These are phyloP conservation scores for Steinernema carpocapsae DNA, from an alignment of 2,888 invertebrate species.

Conservation along the genomic window DNA sequence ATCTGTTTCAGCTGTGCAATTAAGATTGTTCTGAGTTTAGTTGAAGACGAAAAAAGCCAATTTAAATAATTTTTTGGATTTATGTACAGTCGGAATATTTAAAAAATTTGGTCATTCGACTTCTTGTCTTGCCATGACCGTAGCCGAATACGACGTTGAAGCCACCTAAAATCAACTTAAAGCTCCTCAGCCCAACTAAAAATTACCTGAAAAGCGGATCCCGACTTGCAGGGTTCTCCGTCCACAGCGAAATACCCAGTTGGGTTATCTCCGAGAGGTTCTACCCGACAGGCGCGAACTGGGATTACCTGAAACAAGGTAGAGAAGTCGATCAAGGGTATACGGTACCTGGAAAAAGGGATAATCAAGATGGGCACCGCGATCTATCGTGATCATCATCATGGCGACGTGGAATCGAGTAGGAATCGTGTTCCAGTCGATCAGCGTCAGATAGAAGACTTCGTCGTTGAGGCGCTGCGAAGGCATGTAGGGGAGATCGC, in stretches of 20 bases:
- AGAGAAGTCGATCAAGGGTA: no score
- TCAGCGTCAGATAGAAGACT: constrained; percentile 46
- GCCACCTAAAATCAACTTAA: constrained; percentile 25
- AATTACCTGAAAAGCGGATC: constrained; percentile 45
- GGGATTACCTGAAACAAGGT: constrained; percentile 42
- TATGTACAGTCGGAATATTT: not conserved
- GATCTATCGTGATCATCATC: constrained; percentile 46
- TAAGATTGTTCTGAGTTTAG: not conserved
- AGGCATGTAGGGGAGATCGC: constrained; percentile 50
- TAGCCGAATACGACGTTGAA: constrained; percentile 43
- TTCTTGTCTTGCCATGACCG: constrained; percentile 40
- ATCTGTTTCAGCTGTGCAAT: not conserved
- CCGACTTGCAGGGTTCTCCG: constrained; percentile 47
- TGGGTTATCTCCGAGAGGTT: constrained; percentile 40
- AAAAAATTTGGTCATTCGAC: constrained; percentile 29
- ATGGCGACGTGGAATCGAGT: constrained; percentile 48
- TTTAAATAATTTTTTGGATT: not conserved
- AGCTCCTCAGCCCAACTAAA: no score
- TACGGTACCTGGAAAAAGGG: constrained; percentile 43
- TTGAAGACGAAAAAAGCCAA: not conserved
- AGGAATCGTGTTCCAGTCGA: constrained; percentile 48
- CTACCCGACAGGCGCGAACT: constrained; percentile 51
- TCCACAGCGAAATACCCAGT: constrained; percentile 50
- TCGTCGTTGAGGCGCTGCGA: constrained; percentile 48
- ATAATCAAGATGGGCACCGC: constrained; percentile 48